Base-by-base conservation (phyloP, 2,888 invertebrate genomes). In the Volucella bombylans region DNA sequence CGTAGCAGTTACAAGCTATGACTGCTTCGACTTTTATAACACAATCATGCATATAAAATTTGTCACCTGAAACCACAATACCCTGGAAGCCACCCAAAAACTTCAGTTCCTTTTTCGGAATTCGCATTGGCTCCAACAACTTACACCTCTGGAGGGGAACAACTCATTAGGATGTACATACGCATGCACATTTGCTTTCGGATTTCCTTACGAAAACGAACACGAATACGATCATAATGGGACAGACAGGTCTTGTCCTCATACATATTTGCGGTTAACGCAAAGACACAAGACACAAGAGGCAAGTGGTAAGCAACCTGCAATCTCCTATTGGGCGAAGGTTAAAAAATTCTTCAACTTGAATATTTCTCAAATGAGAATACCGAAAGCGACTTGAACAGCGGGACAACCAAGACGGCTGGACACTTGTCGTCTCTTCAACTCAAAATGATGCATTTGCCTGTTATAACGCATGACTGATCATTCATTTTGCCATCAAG, bases 21-120 rank as follows among this genome's bases (percentile, higher is more conserved):
- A 67, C 47, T 71, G 68, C 38, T 67, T 47, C 65, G 64, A 67
- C 67, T 72, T 78, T 77, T 55, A 54, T 79, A 69, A 74, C 73
- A 79, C 82, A 74, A 79, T 69, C 79, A 74, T 55, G 80, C 80
- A 80, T 79, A 83, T 74, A 76, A 85, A 85, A 81, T 81, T 64
- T 77, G 85, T 81, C 77, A 85, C 81, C 77, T 77, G 81, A 85
- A 85, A 85, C 85, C 85, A 68, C 72, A 73, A 81, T 85, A 81
- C 65, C 72, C 41, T 85, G 85, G 85, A 81, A 85, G 85, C 83
- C 85, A 85, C 85, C 85, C 85, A 85, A 85, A 85, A 77, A 85
- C 77, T 72, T 67, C 15, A 68, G 49, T 72, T 80, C 76, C 55
- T 72, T 38, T 49, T 38, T n/a, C 68, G 72, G 69, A 72, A 64